Conservation (phyloP, 1,140 invertebrate genomes). For the Asobara japonica region DNA sequence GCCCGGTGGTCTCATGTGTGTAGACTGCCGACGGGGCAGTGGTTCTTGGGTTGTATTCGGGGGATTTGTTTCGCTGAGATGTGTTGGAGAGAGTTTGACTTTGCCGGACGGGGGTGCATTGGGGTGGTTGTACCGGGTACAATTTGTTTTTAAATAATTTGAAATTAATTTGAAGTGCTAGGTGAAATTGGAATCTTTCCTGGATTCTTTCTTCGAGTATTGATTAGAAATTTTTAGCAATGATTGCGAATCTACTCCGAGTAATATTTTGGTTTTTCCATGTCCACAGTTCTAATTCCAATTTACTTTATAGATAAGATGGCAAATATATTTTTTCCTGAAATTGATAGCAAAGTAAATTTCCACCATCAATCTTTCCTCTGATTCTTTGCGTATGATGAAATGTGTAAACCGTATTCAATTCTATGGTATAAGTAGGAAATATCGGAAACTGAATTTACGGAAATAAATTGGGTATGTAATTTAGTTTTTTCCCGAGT, state of each 20-base stretch:
- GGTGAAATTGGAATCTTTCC: neutral
- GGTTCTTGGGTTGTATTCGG: conserved; percentile 15
- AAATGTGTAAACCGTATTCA: no score
- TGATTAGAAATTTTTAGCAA: no score
- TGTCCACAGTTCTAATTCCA: no score
- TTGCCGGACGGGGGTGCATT: neutral
- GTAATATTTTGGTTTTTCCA: no score
- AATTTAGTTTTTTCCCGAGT: neutral
- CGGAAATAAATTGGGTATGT: neutral
- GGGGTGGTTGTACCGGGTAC: neutral
- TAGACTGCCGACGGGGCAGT: conserved; percentile 7
- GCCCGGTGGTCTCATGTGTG: conserved; percentile 36
- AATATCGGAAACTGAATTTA: neutral
- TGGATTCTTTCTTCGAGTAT: neutral
- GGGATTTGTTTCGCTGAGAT: conserved; percentile 24
- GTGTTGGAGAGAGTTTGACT: neutral
- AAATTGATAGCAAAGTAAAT: no score
- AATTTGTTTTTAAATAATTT: no score
- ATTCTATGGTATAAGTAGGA: neutral
- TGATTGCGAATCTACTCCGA: no score
- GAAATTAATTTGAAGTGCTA: no score
- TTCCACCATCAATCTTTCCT: no score
- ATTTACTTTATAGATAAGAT: no score
- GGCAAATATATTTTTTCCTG: no score
- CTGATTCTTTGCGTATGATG: no score